Evolutionary conservation across 2,888 invertebrate genomes (phyloP).

Genomic region (Lycia hirtaria): DNA sequence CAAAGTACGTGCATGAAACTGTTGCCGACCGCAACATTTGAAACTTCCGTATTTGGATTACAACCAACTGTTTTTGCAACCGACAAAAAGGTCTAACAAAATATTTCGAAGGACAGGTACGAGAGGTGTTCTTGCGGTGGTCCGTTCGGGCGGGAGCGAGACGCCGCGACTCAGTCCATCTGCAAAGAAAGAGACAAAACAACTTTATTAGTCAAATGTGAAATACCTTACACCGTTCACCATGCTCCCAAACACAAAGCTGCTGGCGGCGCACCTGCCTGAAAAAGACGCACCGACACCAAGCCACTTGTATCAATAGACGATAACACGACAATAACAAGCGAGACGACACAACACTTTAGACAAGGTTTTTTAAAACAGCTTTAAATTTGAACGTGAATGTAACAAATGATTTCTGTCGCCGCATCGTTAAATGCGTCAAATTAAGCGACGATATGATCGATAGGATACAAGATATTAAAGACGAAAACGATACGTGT

Average conservation of each 20-base stretch:
- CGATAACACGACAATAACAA: slow-evolving; percentile 41
- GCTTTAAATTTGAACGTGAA: slow-evolving; percentile 3
- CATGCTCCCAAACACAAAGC: slow-evolving; percentile 52
- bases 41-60: slow-evolving; percentile 34
- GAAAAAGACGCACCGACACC: slow-evolving; percentile 64
- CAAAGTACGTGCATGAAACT: slow-evolving; percentile 34
- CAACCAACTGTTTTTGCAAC: slow-evolving; percentile 29
- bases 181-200: slow-evolving; percentile 81
- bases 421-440: slow-evolving; percentile 22
- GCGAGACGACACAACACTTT: slow-evolving; percentile 40
- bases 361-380: slow-evolving; percentile 18
- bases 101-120: slow-evolving; percentile 47
- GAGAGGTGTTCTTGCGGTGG: slow-evolving; percentile 44
- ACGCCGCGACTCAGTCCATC: slow-evolving; percentile 62
- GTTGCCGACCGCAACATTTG: slow-evolving; percentile 35
- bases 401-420: slow-evolving; percentile 18
- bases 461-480: slow-evolving; percentile 25
- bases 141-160: slow-evolving; percentile 52
- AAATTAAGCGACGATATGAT: slow-evolving; percentile 23
- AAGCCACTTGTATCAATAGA: slow-evolving; percentile 66
- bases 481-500: slow-evolving; percentile 34
- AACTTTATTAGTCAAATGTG: slow-evolving; percentile 64
- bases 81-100: slow-evolving; percentile 31
- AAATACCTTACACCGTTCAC: slow-evolving; percentile 67
- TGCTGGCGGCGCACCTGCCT: slow-evolving; percentile 51